phyloP scores from a whole-genome alignment of 2,113 vertebrate genomes.

The Cavia aperea region DNA sequence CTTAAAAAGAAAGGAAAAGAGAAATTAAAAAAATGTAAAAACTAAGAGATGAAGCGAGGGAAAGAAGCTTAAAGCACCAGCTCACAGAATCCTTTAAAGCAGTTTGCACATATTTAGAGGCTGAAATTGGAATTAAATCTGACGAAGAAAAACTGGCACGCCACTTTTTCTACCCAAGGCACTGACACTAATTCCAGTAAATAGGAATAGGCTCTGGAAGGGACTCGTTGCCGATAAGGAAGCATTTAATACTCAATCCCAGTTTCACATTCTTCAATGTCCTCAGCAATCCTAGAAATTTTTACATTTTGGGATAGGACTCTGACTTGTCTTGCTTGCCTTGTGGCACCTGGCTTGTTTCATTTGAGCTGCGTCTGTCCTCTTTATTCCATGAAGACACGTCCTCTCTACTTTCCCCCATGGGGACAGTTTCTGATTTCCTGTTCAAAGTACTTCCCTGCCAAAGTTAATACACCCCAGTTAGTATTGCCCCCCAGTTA shows the following conservation, averaged over 20 bases:
- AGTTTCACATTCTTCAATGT: not conserved
- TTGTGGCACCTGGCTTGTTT: not conserved
- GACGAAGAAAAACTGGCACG: not conserved
- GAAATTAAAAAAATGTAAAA: slow-evolving; percentile 15
- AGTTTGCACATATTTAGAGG: not conserved
- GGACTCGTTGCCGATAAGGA: not conserved
- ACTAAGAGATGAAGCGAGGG: slow-evolving; percentile 10
- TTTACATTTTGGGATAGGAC: not conserved
- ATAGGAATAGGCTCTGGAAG: not conserved
- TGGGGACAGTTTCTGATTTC: not conserved
- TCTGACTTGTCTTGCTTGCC: slow-evolving; percentile 15
- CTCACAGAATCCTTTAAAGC: not conserved
- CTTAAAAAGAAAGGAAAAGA: slow-evolving; percentile 26
- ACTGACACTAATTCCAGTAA: not conserved
- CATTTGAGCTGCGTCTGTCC: not conserved
- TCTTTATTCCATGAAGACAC: not conserved
- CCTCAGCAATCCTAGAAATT: not conserved
- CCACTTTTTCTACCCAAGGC: not conserved
- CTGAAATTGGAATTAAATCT: slow-evolving; percentile 31
- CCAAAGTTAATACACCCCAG: not conserved
- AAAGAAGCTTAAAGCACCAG: not conserved
- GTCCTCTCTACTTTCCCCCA: rapidly evolving
- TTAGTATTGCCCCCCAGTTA: no score
- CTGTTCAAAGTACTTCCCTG: not conserved
- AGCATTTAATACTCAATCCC: not conserved